Evolutionary conservation across 2,888 invertebrate species (phyloP), one percentile per base, ranked within the genome.

Genomic region (Dugesia japonica): DNA sequence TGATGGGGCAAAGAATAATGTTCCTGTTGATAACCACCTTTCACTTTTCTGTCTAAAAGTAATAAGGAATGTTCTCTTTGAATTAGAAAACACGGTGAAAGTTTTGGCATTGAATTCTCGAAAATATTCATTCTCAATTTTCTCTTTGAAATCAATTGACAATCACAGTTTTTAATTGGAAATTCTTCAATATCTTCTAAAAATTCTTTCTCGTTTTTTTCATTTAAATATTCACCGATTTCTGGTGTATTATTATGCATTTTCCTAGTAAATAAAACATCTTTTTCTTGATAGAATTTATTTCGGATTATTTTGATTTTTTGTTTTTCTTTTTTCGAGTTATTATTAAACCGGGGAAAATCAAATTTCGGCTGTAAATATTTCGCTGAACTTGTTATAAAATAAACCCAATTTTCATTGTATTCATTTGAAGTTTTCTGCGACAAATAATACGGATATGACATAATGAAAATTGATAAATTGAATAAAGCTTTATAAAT

Each of bases 391-490:
- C 23, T 56, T 56, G 56, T 56, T 4, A 56, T n/a, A 56, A 56
- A 56, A 56, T 56, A 56, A 56, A 56, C 56, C 56, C 56, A 56
- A n/a, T 56, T 23, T 56, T 56, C 56, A 56, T 4, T 56, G 23
- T 9, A 56, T 20, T n/a, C 56, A 20, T 56, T 56, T 56, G 56
- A 56, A 56, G 56, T 56, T n/a, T 56, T 56, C 56, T n/a, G 56
- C 56, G n/a, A 23, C 56, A 56, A 56, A 56, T 56, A 56, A 56
- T 56, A n/a, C 56, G 56, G 56, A 56, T 56, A 56, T 56, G 56
- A 56, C 56, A 56, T 56, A 9, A 56, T 56, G 56, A 23, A 56
- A n/a, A 56, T 56, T 4, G n/a, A 56, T 7, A 31, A 31, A 31
- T 31, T 31, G n/a, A 56, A 56, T n/a, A 23, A 13, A 56, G 1